Base-by-base conservation (phyloP, 2,797 vertebrate genomes). In the Eospalax fontanierii region DNA sequence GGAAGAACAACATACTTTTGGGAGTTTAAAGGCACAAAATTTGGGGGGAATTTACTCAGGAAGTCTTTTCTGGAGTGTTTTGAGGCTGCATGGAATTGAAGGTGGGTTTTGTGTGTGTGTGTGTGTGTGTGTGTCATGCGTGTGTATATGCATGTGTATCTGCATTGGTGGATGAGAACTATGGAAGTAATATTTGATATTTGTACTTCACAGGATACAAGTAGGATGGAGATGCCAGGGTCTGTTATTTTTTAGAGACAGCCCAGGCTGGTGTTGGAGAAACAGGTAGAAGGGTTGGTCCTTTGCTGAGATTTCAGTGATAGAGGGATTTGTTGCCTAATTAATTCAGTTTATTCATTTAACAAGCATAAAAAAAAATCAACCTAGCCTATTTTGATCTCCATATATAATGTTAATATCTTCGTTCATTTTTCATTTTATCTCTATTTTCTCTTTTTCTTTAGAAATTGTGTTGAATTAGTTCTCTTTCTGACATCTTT, bases 351-450 rank as follows among this genome's bases (percentile, higher is more conserved):
- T 84, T 26, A 65, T 90, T 95, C 8, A 81, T 73, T 80, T 38
- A 87, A 43, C 22, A 92, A 54, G 79, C 61, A 24, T 33, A 21
- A 61, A 61, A 59, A 9, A 6, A 21, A 90, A 92, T 30, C 30
- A 88, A 18, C 14, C 92, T 89, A 89, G 9, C 73, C 15, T 71
- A 54, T 90, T 82, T 84, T 66, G 11, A 59, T 89, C 28, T 86
- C 40, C 91, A 88, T 87, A 24, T 71, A 63, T 89, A 84, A 71
- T 86, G 2, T 83, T 89, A 90, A 70, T 94, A 89, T 81, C n/a
- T 93, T 68, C 68, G 22, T 14, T 78, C 74, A 46, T 54, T 88
- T 90, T 79, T 89, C 12, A 30, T 80, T 46, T 65, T 38, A 33
- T 68, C n/a, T 81, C 4, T 22, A 30, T 43, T 78, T 89, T 91